Evolutionary conservation across 2,797 vertebrate genomes (phyloP), one percentile per base, ranked within the genome.

Genomic region (Tenualosa ilisha): DNA sequence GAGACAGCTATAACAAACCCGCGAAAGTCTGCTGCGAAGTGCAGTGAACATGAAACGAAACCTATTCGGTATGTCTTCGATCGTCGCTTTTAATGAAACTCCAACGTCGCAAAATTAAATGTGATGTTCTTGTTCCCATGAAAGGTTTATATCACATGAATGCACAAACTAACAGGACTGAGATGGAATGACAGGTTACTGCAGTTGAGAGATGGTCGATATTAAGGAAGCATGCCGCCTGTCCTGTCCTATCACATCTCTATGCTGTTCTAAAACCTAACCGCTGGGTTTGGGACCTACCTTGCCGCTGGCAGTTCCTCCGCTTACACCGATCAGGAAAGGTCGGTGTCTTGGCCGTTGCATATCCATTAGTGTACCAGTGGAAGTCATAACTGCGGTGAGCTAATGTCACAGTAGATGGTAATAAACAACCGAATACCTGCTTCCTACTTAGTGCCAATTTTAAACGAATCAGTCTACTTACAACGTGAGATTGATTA

Each of bases 261-360:
- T 22, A 46, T 43, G 17, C 0, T 46, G 37, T 22, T 37, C 6
- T 2, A 20, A 40, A 9, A 46, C 43, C 59, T 61, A n/a, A 82
- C 50, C 0, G 11, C 53, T 54, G 20, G 0, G 0, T 37, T 46
- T 12, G 26, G 40, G 24, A 17, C 91, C 87, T 86, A 98, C 97
- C 97, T 98, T 98, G n/a, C 97, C 97, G 86, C 97, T 98, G 61
- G 97, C 97, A 0, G 97, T 99, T 89, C 97, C 98, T 83, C 98
- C 97, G 90, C 97, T 98, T 49, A 98, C 97, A 0, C 98, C 98
- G 81, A 99, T 98, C 1, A 99, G 91, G 89, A 98, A 98, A 2
- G 98, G 97, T 20, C 92, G 91, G 51, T 96, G 96, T 46, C 93
- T 94, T 7, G 96, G 94, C 17, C 95, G 95, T 83, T 97, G 97